Base-by-base conservation (phyloP, 2,113 vertebrate genomes). In the Bucco capensis region DNA sequence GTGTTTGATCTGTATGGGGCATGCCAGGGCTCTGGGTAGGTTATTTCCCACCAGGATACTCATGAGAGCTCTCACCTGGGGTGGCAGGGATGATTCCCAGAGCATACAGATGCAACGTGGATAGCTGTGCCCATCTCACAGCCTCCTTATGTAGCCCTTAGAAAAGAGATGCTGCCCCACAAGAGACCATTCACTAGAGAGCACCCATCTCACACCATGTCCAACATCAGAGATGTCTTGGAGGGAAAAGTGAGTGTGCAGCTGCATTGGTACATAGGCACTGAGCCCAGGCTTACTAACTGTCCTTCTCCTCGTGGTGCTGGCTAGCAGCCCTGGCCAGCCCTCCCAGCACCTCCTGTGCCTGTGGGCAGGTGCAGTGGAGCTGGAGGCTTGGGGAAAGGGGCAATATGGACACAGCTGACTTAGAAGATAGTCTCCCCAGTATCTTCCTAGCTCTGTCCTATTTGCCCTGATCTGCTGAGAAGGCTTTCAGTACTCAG, bases 321-420 rank as follows among this genome's bases (percentile, higher is more conserved):
- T 47, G 58, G 30, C 60, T 56, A 6, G n/a, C 76, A 69, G 42
- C 56, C 54, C 61, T 3, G 2, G 57, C 64, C 71, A 60, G 46
- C 53, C 17, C 14, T 35, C 35, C 35, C 40, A 38, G 65, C 66
- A 38, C 17, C 33, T 88, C 37, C 33, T 40, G 5, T 57, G 50
- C 31, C 61, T 3, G 4, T 0, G 1, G 42, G 54, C 10, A 7
- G 24, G 22, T 12, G 46, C 2, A 0, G 21, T 54, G 24, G 49
- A 64, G 42, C 67, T 64, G 30, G 33, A 51, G 38, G 50, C 49
- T 80, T 5, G 3, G 30, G 9, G 33, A 46, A 27, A 24, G 25
- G 13, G 5, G 8, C n/a, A 65, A 35, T 25, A 53, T 5, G 10
- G 19, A 53, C 21, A 11, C 33, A n/a, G 21, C 50, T 75, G 50